Conservation (phyloP, 2,888 invertebrate genomes). For the Malacosoma neustria region DNA sequence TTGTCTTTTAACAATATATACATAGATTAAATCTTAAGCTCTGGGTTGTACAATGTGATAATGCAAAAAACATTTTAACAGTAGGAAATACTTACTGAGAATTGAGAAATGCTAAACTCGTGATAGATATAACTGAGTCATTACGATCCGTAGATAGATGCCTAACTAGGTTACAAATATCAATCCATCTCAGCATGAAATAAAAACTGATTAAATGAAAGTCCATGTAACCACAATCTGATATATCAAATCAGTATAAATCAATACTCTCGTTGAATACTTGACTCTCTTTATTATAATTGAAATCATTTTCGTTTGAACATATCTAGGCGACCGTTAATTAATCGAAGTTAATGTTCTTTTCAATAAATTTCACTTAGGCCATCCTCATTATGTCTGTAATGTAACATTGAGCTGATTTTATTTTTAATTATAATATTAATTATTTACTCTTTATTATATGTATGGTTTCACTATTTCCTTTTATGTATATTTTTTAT, state of each 20-base stretch:
- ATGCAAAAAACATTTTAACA: no score
- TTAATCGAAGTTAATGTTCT: background rate
- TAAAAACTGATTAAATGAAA: constrained; percentile 14
- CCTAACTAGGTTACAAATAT: constrained; percentile 9
- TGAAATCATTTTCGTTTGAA: background rate
- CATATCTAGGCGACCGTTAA: background rate
- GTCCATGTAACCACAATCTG: constrained; percentile 6
- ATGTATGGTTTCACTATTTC: no score
- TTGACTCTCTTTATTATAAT: background rate
- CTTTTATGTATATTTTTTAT: no score
- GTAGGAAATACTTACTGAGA: no score
- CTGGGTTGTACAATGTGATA: no score
- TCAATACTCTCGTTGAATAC: background rate
- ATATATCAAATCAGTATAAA: constrained; percentile 2
- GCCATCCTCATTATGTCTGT: background rate
- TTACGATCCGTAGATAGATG: constrained; percentile 14
- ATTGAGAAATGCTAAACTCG: no score
- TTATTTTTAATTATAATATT: no score
- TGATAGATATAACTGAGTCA: no score
- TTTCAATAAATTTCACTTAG: background rate
- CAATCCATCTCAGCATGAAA: constrained; percentile 8
- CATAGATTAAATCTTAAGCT: no score
- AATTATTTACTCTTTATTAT: no score
- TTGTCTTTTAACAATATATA: no score
- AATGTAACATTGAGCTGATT: no score